Evolutionary conservation across 2,888 invertebrate species (phyloP).

Genomic region (Leptothorax acervorum): DNA sequence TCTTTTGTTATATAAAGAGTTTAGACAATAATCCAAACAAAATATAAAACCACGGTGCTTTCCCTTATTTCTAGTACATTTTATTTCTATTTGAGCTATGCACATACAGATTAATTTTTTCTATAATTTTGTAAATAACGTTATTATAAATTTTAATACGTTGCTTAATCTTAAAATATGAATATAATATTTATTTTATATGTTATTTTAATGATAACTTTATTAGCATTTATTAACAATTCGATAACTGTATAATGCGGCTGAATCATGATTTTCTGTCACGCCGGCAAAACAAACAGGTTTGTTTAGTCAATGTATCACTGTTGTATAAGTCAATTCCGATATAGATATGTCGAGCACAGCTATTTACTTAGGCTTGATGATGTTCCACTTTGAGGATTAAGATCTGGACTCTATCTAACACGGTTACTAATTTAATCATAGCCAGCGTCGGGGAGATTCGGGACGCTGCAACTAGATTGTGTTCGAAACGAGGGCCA

Average conservation of each 20-base stretch:
- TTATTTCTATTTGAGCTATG: neutral
- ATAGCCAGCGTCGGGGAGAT: neutral
- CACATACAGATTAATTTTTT: neutral
- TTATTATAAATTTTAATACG: neutral
- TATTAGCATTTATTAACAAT: neutral
- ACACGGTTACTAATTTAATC: slow-evolving; percentile 40
- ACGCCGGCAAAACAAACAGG: slow-evolving; percentile 10
- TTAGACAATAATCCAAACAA: neutral
- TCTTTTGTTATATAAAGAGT: neutral
- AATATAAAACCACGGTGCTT: neutral
- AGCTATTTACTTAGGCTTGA: slow-evolving; percentile 39
- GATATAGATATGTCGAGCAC: slow-evolving; percentile 27
- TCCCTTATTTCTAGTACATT: neutral
- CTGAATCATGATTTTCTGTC: neutral
- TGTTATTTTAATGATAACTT: neutral
- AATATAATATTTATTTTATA: neutral
- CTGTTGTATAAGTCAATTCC: neutral
- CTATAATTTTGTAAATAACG: neutral
- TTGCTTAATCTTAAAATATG: neutral
- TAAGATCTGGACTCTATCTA: slow-evolving; percentile 21
- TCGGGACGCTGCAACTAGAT: neutral
- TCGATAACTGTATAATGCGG: neutral
- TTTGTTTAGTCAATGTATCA: slow-evolving; percentile 19
- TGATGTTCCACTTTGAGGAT: slow-evolving; percentile 41
- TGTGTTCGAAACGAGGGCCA: slow-evolving; percentile 19